phyloP scores from a whole-genome alignment of 2,888 invertebrate genomes.

The Conchocele bisecta region DNA sequence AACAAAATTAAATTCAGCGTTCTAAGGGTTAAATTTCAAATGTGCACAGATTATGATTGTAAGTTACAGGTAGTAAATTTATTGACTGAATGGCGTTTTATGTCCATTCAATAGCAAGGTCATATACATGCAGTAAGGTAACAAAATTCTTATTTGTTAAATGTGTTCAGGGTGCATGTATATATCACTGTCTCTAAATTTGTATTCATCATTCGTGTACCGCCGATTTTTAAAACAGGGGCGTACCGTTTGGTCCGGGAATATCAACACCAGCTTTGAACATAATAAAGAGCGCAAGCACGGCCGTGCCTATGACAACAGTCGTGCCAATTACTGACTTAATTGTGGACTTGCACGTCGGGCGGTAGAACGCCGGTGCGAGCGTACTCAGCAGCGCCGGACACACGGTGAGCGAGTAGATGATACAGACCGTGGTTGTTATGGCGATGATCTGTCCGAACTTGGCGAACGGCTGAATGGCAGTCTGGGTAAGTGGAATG shows the following conservation, averaged over 20 bases:
- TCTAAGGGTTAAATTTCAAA: too few species aligned
- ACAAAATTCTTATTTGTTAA: too few species aligned
- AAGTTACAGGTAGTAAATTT: too few species aligned
- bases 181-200: neutral
- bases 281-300: conserved; percentile 66
- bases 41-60: too few species aligned
- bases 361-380: conserved; percentile 71
- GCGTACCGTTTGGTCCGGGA: conserved; percentile 75
- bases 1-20: too few species aligned
- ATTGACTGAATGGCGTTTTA: too few species aligned
- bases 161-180: too few species aligned
- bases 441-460: conserved; percentile 80
- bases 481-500: conserved; percentile 78
- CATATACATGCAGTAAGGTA: too few species aligned
- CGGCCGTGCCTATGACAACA: conserved; percentile 55
- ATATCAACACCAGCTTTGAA: conserved; percentile 65
- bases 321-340: conserved; percentile 61
- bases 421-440: conserved; percentile 77
- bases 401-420: conserved; percentile 77
- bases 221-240: conserved; percentile 56
- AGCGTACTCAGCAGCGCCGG: conserved; percentile 72
- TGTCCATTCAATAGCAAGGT: too few species aligned
- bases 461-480: conserved; percentile 78
- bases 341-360: conserved; percentile 62
- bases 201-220: neutral